phyloP scores from a whole-genome alignment of 2,888 invertebrate genomes.

The Cataglyphis rosenhaueri region DNA sequence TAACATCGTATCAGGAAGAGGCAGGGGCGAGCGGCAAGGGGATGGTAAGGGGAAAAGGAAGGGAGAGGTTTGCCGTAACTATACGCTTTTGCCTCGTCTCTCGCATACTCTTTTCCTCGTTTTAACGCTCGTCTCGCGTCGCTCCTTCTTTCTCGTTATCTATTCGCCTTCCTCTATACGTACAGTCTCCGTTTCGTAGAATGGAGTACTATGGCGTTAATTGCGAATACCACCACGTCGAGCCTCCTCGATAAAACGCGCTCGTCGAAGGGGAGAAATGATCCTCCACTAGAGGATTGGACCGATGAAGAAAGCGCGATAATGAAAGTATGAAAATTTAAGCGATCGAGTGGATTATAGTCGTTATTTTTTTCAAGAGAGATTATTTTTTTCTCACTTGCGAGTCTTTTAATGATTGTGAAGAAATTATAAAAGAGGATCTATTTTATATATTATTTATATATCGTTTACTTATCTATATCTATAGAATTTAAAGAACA shows the following conservation, averaged over 20 bases:
- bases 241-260: constrained; percentile 13
- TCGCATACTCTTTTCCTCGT: constrained; percentile 60
- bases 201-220: constrained; percentile 65
- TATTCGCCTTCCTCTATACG: constrained; percentile 18
- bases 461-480: background rate
- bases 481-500: background rate
- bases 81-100: constrained; percentile 69
- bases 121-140: constrained; percentile 24
- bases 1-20: constrained; percentile 81
- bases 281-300: background rate
- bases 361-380: background rate
- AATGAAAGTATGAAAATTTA: background rate
- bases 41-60: background rate
- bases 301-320: background rate
- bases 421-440: background rate
- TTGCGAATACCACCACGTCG: constrained; percentile 62
- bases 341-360: background rate
- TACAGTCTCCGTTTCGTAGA: constrained; percentile 23
- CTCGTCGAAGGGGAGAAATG: background rate
- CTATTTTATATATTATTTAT: background rate
- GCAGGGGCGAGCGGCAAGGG: background rate
- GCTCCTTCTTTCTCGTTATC: constrained; percentile 54
- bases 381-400: background rate
- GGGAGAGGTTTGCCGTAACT: constrained; percentile 63
- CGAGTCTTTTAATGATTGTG: background rate